Percentiles rank a stretch among this genome's conserved stretches.
These are phyloP conservation scores for Phyllostomus discolor DNA, from an alignment of 2,113 vertebrate genomes.

Conservation along the genomic window DNA sequence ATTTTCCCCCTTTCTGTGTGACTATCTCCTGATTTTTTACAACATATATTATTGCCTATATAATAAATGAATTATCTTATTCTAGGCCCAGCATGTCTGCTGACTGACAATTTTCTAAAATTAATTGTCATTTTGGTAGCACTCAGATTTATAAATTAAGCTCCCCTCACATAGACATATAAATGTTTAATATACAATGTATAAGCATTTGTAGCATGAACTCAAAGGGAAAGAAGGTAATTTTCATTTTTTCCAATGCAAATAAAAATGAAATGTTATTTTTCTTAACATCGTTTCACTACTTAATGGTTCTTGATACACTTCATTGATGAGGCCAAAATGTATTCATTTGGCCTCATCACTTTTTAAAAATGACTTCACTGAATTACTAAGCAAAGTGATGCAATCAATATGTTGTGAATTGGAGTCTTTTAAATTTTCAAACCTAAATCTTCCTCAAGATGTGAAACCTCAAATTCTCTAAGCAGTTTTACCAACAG, in stretches of 20 bases:
- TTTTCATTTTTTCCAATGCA: conserved; percentile 51
- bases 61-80: conserved; percentile 61
- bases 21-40: conserved; percentile 69
- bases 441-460: background rate
- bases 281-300: conserved; percentile 10
- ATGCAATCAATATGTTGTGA: conserved; percentile 53
- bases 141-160: conserved; percentile 66
- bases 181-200: conserved; percentile 43
- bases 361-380: conserved; percentile 58
- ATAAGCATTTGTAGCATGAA: background rate
- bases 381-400: conserved; percentile 57
- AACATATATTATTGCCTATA: conserved; percentile 55
- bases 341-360: conserved; percentile 37
- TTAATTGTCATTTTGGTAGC: conserved; percentile 69
- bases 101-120: conserved; percentile 73
- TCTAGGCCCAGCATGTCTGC: conserved; percentile 57
- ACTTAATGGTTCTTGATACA: conserved; percentile 11
- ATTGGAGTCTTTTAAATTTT: conserved; percentile 45
- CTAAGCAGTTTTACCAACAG: background rate
- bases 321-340: conserved; percentile 34
- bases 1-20: conserved; percentile 65
- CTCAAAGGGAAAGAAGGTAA: conserved; percentile 38
- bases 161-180: conserved; percentile 53
- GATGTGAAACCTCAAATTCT: background rate
- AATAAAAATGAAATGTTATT: conserved; percentile 42